Percentiles rank a stretch among this genome's conserved stretches.
Conservation (phyloP, 1,140 invertebrate species). For the Mycetomoellerius zeteki region DNA sequence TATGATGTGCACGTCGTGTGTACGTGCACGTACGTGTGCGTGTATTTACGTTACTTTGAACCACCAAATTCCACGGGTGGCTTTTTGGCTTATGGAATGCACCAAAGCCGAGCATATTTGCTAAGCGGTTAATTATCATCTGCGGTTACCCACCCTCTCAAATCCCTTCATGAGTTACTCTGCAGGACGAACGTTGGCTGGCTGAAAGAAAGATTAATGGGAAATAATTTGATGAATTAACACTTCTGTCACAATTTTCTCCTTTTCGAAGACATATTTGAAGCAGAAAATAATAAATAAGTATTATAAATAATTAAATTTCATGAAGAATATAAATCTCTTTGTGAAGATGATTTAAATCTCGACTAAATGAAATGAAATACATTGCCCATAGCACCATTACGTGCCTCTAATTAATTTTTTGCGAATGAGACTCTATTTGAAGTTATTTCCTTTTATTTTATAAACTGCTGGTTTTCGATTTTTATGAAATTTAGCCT, state of each 20-base stretch:
- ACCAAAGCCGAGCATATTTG: conserved; percentile 77
- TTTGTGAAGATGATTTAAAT: background rate
- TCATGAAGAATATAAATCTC: background rate
- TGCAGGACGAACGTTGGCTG: background rate
- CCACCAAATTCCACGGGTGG: conserved; percentile 65
- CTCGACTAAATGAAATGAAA: background rate
- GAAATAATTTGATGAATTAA: conserved; percentile 7
- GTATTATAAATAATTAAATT: background rate
- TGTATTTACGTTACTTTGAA: conserved; percentile 80
- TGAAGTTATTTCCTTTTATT: no score
- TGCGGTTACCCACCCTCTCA: conserved; percentile 34
- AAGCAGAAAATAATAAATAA: background rate
- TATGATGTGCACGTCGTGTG: conserved; percentile 4
- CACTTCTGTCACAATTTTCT: background rate
- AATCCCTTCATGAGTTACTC: conserved; percentile 35
- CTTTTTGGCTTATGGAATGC: conserved; percentile 77
- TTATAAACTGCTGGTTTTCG: no score
- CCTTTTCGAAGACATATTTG: background rate
- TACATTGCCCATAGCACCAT: background rate
- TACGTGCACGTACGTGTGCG: no score
- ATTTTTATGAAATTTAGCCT: no score
- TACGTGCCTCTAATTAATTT: background rate
- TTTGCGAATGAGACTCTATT: no score
- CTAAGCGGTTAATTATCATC: conserved; percentile 81
- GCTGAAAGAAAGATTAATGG: conserved; percentile 20